Conservation (phyloP, 2,888 invertebrate species). For the Thymelicus sylvestris region DNA sequence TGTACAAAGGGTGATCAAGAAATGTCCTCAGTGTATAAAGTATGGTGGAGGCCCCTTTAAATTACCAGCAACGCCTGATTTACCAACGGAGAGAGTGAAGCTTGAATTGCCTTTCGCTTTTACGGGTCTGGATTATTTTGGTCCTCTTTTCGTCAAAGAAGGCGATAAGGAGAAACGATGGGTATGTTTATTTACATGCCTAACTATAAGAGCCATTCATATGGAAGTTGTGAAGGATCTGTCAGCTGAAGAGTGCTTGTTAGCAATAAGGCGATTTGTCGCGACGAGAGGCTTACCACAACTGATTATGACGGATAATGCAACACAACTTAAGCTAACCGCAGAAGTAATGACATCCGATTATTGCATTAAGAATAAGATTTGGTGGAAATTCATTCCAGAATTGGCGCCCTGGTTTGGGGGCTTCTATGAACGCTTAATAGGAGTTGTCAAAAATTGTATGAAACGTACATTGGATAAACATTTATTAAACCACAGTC, state of each 20-base stretch:
- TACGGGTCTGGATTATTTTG: slow-evolving; percentile 42
- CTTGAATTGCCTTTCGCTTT: slow-evolving; percentile 41
- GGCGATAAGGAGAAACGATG: slow-evolving; percentile 38
- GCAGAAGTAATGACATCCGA: too few species aligned
- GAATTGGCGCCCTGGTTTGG: too few species aligned
- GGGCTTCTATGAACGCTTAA: too few species aligned
- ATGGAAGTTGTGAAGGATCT: slow-evolving; percentile 46
- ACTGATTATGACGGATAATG: slow-evolving; percentile 43
- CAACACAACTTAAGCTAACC: neutral
- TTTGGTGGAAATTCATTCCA: too few species aligned
- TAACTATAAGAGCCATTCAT: slow-evolving; percentile 46
- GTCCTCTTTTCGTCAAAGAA: slow-evolving; percentile 36
- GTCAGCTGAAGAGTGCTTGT: slow-evolving; percentile 43
- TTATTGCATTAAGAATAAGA: too few species aligned
- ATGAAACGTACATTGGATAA: too few species aligned
- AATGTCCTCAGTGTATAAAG: slow-evolving; percentile 42
- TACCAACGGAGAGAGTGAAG: slow-evolving; percentile 45
- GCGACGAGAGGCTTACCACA: slow-evolving; percentile 36
- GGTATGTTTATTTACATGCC: slow-evolving; percentile 42
- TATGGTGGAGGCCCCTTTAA: slow-evolving; percentile 46
- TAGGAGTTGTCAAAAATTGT: too few species aligned
- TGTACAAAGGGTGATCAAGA: slow-evolving; percentile 22
- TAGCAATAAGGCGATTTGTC: slow-evolving; percentile 41
- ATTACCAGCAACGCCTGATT: slow-evolving; percentile 42
- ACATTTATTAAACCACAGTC: too few species aligned